Conservation (phyloP, 2,113 vertebrate genomes). For the Girardinichthys multiradiatus region DNA sequence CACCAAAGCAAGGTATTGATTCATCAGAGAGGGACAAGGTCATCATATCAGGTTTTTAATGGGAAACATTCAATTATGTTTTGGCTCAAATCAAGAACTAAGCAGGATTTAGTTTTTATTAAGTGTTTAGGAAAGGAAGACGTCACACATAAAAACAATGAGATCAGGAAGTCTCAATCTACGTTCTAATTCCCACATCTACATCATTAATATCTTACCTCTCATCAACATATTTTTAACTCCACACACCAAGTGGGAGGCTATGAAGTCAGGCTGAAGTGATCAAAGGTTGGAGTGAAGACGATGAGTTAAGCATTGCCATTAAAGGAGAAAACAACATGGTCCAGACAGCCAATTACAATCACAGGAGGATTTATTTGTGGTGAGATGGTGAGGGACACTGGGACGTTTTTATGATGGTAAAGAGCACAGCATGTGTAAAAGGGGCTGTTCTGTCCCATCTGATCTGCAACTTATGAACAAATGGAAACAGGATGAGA, state of each 20-base stretch:
- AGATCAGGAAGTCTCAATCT: neutral
- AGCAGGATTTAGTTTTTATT: conserved; percentile 17
- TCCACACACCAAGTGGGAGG: conserved; percentile 46
- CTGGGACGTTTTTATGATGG: conserved; percentile 1
- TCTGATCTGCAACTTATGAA: neutral
- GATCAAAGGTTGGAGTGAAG: conserved; percentile 38
- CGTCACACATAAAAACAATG: conserved; percentile 9
- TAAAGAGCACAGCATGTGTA: conserved; percentile 32
- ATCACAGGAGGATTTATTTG: conserved; percentile 3
- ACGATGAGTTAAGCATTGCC: conserved; percentile 23
- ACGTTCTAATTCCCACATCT: conserved; percentile 15
- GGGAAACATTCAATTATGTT: conserved; percentile 15
- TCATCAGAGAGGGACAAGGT: neutral
- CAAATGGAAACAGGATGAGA: too few relatives aligned
- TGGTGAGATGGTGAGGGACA: neutral
- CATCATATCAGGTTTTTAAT: conserved; percentile 11
- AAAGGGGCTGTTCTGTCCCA: conserved; percentile 44
- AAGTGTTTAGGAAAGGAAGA: conserved; percentile 1
- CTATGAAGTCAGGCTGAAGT: conserved; percentile 51
- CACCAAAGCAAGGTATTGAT: conserved; percentile 19
- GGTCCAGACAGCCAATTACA: conserved; percentile 1
- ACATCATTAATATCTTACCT: conserved; percentile 53
- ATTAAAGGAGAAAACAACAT: conserved; percentile 17
- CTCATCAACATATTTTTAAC: conserved; percentile 38
- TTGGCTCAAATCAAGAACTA: conserved; percentile 8